phyloP scores from a whole-genome alignment of 2,113 vertebrate species.

The Pelecanoides urinatrix region DNA sequence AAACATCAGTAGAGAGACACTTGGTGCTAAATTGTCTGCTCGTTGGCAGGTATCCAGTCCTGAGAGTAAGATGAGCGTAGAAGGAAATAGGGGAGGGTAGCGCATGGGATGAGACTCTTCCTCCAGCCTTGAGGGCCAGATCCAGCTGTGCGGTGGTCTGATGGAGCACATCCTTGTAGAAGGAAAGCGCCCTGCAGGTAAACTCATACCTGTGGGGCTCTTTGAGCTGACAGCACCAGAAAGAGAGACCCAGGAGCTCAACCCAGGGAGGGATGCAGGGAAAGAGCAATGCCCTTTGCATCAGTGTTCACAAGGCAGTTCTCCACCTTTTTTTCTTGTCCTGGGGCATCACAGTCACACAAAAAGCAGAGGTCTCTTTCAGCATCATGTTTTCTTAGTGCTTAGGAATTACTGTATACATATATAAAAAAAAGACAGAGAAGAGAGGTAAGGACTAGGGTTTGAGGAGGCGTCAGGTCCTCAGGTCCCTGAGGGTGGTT shows the following conservation, averaged over 20 bases:
- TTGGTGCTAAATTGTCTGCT: background rate
- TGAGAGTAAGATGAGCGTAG: background rate
- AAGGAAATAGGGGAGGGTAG: background rate
- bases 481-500: background rate
- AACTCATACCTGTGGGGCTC: background rate
- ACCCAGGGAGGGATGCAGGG: background rate
- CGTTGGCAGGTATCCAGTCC: background rate
- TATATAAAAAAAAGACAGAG: background rate
- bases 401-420: background rate
- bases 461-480: background rate
- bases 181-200: background rate
- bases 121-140: background rate
- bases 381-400: background rate
- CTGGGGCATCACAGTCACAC: background rate
- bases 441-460: background rate
- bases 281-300: background rate
- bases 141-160: accelerated
- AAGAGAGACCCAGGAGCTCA: background rate
- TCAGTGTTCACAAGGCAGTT: background rate
- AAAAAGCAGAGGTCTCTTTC: background rate
- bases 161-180: background rate
- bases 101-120: background rate
- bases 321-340: background rate
- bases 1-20: background rate
- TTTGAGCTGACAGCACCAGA: background rate